Conservation (phyloP, 92 coral and sea anemone genomes). For the Pocillopora grandis region DNA sequence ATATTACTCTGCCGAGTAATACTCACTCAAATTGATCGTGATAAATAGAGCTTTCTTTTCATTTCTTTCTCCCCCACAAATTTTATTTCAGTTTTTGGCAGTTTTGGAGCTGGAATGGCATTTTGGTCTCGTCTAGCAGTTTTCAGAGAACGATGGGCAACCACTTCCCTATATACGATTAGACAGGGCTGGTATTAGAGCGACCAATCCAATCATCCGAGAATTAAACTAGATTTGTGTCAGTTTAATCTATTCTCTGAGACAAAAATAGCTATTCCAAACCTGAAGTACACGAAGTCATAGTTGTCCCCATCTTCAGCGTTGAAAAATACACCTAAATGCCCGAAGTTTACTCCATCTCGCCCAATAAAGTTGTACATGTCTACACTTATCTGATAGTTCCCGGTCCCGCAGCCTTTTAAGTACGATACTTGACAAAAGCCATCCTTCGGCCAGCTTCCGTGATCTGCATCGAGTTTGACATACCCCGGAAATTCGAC, state of each 20-base stretch:
- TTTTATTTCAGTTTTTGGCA: too few species aligned
- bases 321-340: conserved; percentile 60
- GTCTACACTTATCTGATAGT: conserved; percentile 37
- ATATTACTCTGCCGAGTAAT: too few species aligned
- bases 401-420: not conserved
- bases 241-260: not conserved
- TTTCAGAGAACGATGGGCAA: too few species aligned
- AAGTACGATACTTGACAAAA: conserved; percentile 47
- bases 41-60: too few species aligned
- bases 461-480: conserved; percentile 63
- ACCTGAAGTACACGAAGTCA: conserved; percentile 76
- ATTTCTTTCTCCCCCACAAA: too few species aligned
- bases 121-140: too few species aligned
- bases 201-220: too few species aligned
- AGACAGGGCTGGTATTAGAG: too few species aligned
- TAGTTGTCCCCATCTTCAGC: conserved; percentile 53
- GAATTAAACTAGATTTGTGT: not conserved
- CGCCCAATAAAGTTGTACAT: conserved; percentile 37
- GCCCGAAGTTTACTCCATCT: conserved; percentile 46
- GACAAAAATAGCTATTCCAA: not conserved
- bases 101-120: too few species aligned
- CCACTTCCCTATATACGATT: too few species aligned
- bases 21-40: too few species aligned
- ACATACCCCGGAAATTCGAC: conserved; percentile 31
- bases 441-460: conserved; percentile 58